These are phyloP conservation scores for Callitettix versicolor DNA, from an alignment of 1,140 invertebrate genomes.

Conservation along the genomic window DNA sequence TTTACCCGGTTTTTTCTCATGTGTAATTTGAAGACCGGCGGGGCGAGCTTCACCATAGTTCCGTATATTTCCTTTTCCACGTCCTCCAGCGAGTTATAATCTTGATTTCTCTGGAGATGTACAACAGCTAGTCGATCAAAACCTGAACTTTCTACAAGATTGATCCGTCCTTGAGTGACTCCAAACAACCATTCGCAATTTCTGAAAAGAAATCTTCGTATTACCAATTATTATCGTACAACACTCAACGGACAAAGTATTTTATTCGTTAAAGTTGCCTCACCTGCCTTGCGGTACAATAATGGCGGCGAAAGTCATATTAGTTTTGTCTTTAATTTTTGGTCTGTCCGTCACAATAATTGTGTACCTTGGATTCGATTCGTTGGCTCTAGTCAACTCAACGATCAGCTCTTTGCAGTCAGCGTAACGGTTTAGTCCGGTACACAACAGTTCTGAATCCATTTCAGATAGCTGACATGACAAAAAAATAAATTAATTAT, in stretches of 20 bases:
- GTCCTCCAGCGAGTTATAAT: slow-evolving; percentile 58
- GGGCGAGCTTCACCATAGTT: slow-evolving; percentile 68
- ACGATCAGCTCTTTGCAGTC: slow-evolving; percentile 46
- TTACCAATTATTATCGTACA: no score
- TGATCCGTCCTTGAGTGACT: slow-evolving; percentile 66
- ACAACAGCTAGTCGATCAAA: slow-evolving; percentile 72
- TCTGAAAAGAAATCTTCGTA: slow-evolving; percentile 32
- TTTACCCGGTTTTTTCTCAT: no score
- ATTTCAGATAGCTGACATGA: no score
- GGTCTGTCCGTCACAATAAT: slow-evolving; percentile 69
- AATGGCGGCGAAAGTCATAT: slow-evolving; percentile 65
- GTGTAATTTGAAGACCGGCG: slow-evolving; percentile 28
- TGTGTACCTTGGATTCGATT: slow-evolving; percentile 49
- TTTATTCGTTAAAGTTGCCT: no score
- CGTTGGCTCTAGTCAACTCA: slow-evolving; percentile 28
- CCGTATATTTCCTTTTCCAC: slow-evolving; percentile 71
- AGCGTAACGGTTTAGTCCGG: slow-evolving; percentile 47
- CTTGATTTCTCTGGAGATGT: slow-evolving; percentile 64
- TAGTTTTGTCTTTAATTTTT: slow-evolving; percentile 28
- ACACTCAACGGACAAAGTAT: no score
- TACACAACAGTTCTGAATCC: slow-evolving; percentile 65
- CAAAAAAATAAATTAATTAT: no score
- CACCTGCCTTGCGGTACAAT: slow-evolving; percentile 91
- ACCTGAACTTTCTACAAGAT: slow-evolving; percentile 60
- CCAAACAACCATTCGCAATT: slow-evolving; percentile 90